Conservation (phyloP, 1,140 invertebrate species). For the Manduca sexta region DNA sequence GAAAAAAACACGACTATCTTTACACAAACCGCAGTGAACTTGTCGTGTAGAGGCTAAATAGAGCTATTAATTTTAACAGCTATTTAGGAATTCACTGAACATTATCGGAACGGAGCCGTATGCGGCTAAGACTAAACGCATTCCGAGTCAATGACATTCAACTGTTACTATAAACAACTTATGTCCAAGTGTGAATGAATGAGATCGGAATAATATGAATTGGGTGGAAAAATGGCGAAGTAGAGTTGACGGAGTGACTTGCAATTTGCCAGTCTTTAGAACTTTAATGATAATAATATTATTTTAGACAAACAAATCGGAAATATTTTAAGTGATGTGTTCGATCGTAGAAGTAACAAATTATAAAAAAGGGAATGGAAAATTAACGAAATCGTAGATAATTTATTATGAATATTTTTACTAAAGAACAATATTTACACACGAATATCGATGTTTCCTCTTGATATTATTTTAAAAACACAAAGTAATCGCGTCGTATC, state of each 20-base stretch:
- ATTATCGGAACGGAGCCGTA: slow-evolving; percentile 17
- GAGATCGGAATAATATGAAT: no score
- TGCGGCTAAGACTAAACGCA: slow-evolving; percentile 19
- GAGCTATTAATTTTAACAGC: slow-evolving; percentile 29
- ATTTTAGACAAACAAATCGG: no score
- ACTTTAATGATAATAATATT: no score
- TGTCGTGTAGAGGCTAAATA: slow-evolving; percentile 12
- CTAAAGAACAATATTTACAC: not conserved
- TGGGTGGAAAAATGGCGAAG: no score
- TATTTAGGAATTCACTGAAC: slow-evolving; percentile 27
- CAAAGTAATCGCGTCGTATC: slow-evolving; percentile 18
- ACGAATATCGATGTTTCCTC: no score
- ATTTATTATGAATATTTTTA: slow-evolving; percentile 2
- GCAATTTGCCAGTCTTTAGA: no score
- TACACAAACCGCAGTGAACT: slow-evolving; percentile 4
- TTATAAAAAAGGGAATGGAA: no score
- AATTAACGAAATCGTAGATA: no score
- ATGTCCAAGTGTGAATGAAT: not conserved
- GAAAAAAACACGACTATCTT: slow-evolving; percentile 2
- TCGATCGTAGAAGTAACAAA: no score
- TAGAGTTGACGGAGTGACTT: no score
- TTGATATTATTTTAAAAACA: slow-evolving; percentile 4
- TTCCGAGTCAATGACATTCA: slow-evolving; percentile 21
- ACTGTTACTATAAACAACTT: slow-evolving; percentile 4
- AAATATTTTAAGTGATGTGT: no score